A percentile compares a stretch with the other conserved stretches of the same genome.
Conservation (phyloP, 1,140 invertebrate species). For the Ganaspis sp. region DNA sequence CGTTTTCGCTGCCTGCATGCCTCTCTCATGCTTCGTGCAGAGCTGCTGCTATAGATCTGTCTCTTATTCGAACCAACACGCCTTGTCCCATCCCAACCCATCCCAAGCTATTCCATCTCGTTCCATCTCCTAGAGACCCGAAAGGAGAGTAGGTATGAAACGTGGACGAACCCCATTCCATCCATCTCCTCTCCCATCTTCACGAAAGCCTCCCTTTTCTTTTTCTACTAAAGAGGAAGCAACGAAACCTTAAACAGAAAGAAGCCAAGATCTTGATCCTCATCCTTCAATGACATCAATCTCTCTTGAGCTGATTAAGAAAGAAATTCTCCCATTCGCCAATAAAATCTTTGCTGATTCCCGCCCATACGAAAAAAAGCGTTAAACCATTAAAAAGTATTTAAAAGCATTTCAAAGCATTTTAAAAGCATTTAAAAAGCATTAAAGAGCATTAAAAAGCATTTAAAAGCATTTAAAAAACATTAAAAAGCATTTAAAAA, state of each 20-base stretch:
- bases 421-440: too few species aligned
- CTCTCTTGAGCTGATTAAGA: not conserved
- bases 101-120: slow-evolving; percentile 65
- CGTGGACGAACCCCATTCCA: slow-evolving; percentile 58
- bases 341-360: too few species aligned
- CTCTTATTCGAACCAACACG: slow-evolving; percentile 73
- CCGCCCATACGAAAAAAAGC: too few species aligned
- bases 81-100: slow-evolving; percentile 62
- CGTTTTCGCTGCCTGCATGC: slow-evolving; percentile 68
- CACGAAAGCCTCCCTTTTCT: slow-evolving; percentile 41
- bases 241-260: slow-evolving; percentile 38
- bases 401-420: too few species aligned
- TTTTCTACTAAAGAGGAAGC: slow-evolving; percentile 60
- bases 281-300: slow-evolving; percentile 27
- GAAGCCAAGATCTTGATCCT: not conserved
- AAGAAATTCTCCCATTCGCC: not conserved
- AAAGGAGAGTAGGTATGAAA: slow-evolving; percentile 63
- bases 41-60: slow-evolving; percentile 70
- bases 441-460: too few species aligned
- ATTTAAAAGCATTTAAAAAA: too few species aligned
- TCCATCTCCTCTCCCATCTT: slow-evolving; percentile 40
- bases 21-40: slow-evolving; percentile 55
- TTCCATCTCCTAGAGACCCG: slow-evolving; percentile 60
- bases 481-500: too few species aligned
- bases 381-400: too few species aligned